Base-by-base conservation (phyloP, 2,113 vertebrate species). In the Erinaceus europaeus region DNA sequence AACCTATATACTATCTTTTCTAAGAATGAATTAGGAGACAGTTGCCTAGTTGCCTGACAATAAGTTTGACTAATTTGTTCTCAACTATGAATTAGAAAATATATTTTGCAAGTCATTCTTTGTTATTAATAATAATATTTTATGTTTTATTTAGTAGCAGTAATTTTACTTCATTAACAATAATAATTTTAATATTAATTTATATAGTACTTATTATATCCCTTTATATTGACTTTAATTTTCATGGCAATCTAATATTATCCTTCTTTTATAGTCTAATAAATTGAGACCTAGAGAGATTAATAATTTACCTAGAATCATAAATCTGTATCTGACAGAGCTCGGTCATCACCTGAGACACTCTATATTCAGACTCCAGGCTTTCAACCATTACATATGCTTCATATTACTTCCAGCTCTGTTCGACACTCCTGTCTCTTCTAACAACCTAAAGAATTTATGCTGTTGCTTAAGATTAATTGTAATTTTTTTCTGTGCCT, bases 121-220 rank as follows among this genome's bases (percentile, higher is more conserved):
- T 1, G 17, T 32, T 44, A 84, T 36, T 55, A 59, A 38, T 27
- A 62, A 64, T 3, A 44, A 38, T 34, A 46, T 64, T 73, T 88
- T 89, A 80, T 57, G 50, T 46, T 91, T 84, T 84, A 67, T 42
- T 85, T 67, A 72, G 40, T 46, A 87, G 32, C 13, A 57, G 25
- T 42, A 57, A 81, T 73, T 73, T 78, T 40, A 89, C 53, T 81
- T 53, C 67, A 86, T 64, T n/a, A 83, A 55, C 25, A 71, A 64
- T 11, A 77, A 20, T 68, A 78, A 68, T 32, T 67, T 87, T 78
- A 84, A n/a, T 21, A 81, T 75, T 42, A 36, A 27, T 83, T 87
- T 79, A 7, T 38, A 21, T 57, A 79, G 29, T 67, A 12, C 7
- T 81, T 55, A 15, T 21, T 89, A 38, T 27, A 6, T 42, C 17